Evolutionary conservation across 2,113 vertebrate genomes (phyloP).

Genomic region (Anoura caudifer): DNA sequence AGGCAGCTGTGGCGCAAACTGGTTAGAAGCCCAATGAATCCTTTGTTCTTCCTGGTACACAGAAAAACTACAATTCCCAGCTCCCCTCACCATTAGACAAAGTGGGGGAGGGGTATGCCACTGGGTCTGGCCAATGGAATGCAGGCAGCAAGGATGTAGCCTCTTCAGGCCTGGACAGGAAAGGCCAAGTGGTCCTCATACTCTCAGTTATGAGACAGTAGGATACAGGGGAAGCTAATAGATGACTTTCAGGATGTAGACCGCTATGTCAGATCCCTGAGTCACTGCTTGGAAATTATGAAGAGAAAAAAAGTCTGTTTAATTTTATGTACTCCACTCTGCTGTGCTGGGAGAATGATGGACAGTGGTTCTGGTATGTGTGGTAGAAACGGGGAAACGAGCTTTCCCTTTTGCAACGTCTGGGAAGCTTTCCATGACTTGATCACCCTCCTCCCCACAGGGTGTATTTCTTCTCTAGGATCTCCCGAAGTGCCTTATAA

Average conservation of each 20-base stretch:
- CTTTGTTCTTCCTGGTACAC: neutral
- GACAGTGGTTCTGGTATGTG: neutral
- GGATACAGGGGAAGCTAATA: neutral
- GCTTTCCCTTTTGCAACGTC: neutral
- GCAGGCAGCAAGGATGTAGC: neutral
- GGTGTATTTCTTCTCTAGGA: neutral
- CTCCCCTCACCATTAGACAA: neutral
- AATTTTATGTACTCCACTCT: neutral
- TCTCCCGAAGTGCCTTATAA: neutral
- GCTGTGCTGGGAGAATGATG: neutral
- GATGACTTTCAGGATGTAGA: neutral
- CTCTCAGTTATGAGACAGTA: neutral
- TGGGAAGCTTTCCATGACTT: neutral
- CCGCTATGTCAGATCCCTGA: neutral
- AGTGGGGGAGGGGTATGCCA: neutral
- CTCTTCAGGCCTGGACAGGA: neutral
- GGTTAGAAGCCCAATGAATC: neutral
- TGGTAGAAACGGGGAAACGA: neutral
- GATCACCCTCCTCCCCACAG: neutral
- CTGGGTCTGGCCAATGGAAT: neutral
- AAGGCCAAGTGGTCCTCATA: neutral
- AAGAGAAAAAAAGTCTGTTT: neutral
- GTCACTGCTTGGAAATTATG: neutral
- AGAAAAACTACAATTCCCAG: neutral
- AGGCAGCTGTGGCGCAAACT: neutral